These are phyloP conservation scores for Pelmatolapia mariae DNA, from an alignment of 2,113 vertebrate species.

Conservation along the genomic window DNA sequence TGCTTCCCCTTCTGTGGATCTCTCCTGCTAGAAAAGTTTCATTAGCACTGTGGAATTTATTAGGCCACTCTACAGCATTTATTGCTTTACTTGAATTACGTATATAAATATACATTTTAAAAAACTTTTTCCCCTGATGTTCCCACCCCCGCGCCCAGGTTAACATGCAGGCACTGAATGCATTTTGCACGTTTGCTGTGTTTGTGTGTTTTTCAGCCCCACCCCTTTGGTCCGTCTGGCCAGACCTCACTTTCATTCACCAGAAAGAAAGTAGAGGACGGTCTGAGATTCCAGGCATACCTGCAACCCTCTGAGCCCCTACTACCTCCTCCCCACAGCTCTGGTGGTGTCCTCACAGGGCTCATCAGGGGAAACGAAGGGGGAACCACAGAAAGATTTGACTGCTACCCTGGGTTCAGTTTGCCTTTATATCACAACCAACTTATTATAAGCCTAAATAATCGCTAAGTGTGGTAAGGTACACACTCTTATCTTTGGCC, in stretches of 20 bases:
- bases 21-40: not conserved
- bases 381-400: not conserved
- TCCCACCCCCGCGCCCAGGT: not conserved
- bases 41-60: not conserved
- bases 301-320: slow-evolving; percentile 25
- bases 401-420: not conserved
- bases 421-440: not conserved
- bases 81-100: not conserved
- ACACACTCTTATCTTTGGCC: not conserved
- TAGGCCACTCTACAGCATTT: not conserved
- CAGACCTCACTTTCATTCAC: slow-evolving; percentile 48
- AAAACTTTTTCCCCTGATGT: not conserved
- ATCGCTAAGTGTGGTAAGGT: not conserved
- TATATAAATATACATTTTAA: not conserved
- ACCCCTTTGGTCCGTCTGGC: slow-evolving; percentile 23
- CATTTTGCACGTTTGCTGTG: slow-evolving; percentile 22
- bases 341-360: slow-evolving; percentile 47
- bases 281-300: slow-evolving; percentile 66
- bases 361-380: slow-evolving; percentile 36
- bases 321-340: slow-evolving; percentile 49
- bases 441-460: not conserved
- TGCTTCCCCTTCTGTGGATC: not conserved
- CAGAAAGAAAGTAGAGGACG: slow-evolving; percentile 51
- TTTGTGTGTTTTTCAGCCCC: slow-evolving; percentile 5
- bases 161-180: slow-evolving; percentile 33